A percentile compares a stretch with the other conserved stretches of the same genome.
These are phyloP conservation scores for Mastigias papua DNA, from an alignment of 30 jellyfish, hydroid and myxozoan species.

Conservation along the genomic window DNA sequence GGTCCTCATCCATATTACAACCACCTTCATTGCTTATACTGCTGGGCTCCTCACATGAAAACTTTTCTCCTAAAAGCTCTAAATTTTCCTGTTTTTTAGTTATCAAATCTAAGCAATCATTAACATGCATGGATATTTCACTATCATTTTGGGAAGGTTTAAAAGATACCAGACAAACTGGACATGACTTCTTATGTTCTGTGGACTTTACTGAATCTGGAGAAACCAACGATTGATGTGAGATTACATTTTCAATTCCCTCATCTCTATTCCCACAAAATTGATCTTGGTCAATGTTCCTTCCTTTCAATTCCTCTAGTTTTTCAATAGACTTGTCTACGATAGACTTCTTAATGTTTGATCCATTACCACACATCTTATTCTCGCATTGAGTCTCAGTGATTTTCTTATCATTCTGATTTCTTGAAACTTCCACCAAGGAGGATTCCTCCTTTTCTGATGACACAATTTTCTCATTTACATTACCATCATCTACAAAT, in stretches of 20 bases:
- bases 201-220: neutral
- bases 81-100: neutral
- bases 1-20: constrained; percentile 34
- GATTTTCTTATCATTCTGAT: neutral
- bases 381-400: neutral
- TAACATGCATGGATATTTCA: constrained; percentile 45
- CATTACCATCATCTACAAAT: neutral
- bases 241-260: neutral
- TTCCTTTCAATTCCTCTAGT: neutral
- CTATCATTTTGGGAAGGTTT: neutral
- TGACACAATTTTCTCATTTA: neutral
- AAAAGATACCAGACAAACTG: constrained; percentile 24
- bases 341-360: neutral
- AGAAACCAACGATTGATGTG: neutral
- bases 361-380: neutral
- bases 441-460: neutral
- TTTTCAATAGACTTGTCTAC: constrained; percentile 5
- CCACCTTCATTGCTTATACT: neutral
- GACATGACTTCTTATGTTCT: constrained; percentile 6
- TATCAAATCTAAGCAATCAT: constrained; percentile 38
- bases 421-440: neutral
- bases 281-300: neutral
- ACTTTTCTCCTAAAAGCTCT: neutral
- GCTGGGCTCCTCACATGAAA: neutral
- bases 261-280: neutral